Evolutionary conservation across 2,888 invertebrate species (phyloP), one percentile per base, ranked within the genome.

Genomic region (Agonopterix alstromeriana): DNA sequence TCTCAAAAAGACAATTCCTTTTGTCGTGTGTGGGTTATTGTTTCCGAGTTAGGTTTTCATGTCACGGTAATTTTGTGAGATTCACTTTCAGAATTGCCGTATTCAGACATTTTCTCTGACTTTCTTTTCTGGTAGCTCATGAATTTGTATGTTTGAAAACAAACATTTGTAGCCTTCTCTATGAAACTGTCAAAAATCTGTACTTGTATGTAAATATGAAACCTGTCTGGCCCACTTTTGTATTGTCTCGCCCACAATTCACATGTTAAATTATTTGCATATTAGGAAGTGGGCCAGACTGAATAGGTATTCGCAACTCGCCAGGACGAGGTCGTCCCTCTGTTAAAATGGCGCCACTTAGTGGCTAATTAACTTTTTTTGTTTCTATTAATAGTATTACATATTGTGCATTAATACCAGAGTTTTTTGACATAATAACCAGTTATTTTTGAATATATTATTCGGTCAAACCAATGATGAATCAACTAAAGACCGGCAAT

Each of bases 201-300:
- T 55, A 67, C 51, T 54, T 60, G 58, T 65, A 68, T 67, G 60
- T 72, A 77, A 67, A 65, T 75, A 54, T 44, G 67, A 72, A 75
- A 81, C 71, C 73, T 71, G 77, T 61, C 60, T 72, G 76, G 55
- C 70, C 73, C 68, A 79, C 73, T 73, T 76, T 53, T 52, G 65
- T 65, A 77, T 82, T 85, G 84, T 85, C 69, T 80, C 73, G 73
- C 69, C 67, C 69, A 78, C 78, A 73, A 73, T 79, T 75, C 71
- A 74, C 71, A 70, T 76, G 73, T 68, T 69, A 72, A 65, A 65
- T 27, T 67, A 81, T 86, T 85, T 77, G 76, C 82, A 85, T 86
- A 78, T 82, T 78, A 76, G 82, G 83, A 85, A 82, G 81, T 84
- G 65, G 85, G 76, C 58, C 80, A 73, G 58, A 17, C 42, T 80